These are phyloP conservation scores for Babylonia areolata DNA, from an alignment of 1,140 invertebrate genomes.

Conservation along the genomic window DNA sequence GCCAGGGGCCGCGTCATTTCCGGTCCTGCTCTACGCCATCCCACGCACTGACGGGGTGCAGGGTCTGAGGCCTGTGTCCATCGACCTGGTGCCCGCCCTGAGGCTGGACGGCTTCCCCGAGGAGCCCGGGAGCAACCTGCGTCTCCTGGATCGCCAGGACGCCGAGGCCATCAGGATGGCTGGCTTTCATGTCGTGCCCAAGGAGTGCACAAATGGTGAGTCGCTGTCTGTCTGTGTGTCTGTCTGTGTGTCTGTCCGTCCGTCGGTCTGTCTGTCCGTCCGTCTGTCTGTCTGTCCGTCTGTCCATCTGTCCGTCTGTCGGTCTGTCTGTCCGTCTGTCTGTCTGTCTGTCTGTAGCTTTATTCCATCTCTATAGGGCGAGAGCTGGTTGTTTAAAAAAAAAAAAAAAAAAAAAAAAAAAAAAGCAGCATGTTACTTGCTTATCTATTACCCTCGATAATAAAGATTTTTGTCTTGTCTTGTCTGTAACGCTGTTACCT, in stretches of 20 bases:
- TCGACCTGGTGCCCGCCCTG: conserved; percentile 12
- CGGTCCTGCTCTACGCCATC: background rate
- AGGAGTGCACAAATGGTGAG: conserved; percentile 22
- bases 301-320: no score
- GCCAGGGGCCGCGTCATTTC: background rate
- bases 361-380: no score
- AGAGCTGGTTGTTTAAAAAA: no score
- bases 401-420: no score
- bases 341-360: no score
- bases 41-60: background rate
- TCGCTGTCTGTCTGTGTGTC: background rate
- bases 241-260: background rate
- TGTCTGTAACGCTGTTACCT: no score
- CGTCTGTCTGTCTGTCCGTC: no score
- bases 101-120: background rate
- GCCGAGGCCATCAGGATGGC: background rate
- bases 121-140: background rate
- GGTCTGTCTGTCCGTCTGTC: no score
- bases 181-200: conserved; percentile 16
- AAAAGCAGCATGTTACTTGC: no score
- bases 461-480: no score
- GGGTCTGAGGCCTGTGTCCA: background rate
- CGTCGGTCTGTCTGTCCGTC: no score
- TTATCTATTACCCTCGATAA: no score
- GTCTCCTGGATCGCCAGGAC: background rate